Conservation (phyloP, 2,113 vertebrate species). For the Spea multiplicata region DNA sequence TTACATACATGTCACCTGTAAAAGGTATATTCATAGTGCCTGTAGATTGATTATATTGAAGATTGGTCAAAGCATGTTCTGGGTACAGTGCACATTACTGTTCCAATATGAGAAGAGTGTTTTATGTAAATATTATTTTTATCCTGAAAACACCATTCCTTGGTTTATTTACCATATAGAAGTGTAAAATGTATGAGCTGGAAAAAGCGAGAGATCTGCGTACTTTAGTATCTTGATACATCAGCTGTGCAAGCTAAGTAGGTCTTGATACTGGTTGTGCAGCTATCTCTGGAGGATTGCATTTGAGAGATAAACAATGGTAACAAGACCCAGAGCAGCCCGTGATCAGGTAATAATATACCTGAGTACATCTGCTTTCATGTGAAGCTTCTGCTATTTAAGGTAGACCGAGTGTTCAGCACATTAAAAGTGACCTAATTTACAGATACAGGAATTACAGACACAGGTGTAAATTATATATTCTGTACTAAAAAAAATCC, state of each 20-base stretch:
- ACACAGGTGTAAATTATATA: no score
- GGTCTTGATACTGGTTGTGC: not conserved
- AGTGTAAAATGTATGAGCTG: no score
- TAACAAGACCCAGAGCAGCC: slow-evolving; percentile 31
- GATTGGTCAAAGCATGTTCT: not conserved
- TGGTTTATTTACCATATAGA: no score
- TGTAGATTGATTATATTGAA: no score
- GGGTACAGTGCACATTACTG: slow-evolving; percentile 5
- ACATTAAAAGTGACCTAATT: no score
- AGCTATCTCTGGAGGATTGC: not conserved
- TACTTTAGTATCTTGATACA: not conserved
- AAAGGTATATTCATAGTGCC: no score
- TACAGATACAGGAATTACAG: no score
- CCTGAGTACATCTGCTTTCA: slow-evolving; percentile 28
- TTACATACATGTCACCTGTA: no score
- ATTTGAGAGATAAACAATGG: slow-evolving; percentile 33
- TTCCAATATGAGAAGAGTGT: not conserved
- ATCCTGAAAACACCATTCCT: no score
- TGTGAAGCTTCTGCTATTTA: slow-evolving; percentile 26
- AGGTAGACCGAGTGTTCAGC: slow-evolving; percentile 23
- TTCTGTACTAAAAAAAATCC: no score
- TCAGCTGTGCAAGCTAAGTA: not conserved
- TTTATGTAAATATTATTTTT: no score
- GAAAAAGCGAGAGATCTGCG: no score
- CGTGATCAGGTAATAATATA: slow-evolving; percentile 40